Evolutionary conservation across 2,888 invertebrate species (phyloP).

Genomic region (Acleris literana): DNA sequence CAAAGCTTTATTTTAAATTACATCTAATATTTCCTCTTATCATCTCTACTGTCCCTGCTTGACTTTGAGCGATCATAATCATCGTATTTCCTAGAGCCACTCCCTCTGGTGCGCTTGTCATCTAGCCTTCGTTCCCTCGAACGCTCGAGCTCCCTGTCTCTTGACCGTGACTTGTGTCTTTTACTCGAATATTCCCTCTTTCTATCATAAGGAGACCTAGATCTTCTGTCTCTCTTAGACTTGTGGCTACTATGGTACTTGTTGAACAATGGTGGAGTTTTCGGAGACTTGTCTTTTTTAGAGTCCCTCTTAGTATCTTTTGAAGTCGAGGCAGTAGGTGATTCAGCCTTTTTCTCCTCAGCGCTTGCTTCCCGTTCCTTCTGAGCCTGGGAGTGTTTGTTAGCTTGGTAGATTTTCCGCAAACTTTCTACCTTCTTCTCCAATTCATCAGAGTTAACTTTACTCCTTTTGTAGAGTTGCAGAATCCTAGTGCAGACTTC

Average conservation of each 20-base stretch:
- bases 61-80: constrained; percentile 77
- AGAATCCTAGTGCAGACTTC: constrained; percentile 93
- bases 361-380: constrained; percentile 69
- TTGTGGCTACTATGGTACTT: constrained; percentile 78
- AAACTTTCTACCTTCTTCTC: constrained; percentile 72
- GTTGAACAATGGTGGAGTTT: constrained; percentile 76
- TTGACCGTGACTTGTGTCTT: constrained; percentile 74
- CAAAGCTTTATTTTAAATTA: constrained; percentile 22
- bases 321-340: constrained; percentile 74
- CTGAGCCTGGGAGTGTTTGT: constrained; percentile 71
- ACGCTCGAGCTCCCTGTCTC: constrained; percentile 71
- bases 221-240: constrained; percentile 72
- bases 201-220: constrained; percentile 77
- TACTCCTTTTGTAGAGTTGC: constrained; percentile 91
- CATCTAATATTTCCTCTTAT: constrained; percentile 68
- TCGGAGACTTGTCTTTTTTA: constrained; percentile 77
- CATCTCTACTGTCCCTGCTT: constrained; percentile 69
- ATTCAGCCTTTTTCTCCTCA: constrained; percentile 73
- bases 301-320: constrained; percentile 72
- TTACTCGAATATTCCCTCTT: constrained; percentile 76
- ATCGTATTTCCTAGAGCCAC: constrained; percentile 71
- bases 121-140: constrained; percentile 70
- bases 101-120: constrained; percentile 63
- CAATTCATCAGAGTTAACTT: constrained; percentile 85
- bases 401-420: constrained; percentile 74